A percentile compares a stretch with the other conserved stretches of the same genome.
Evolutionary conservation across 2,113 vertebrate species (phyloP).

Genomic region (Pseudopipra pipra): DNA sequence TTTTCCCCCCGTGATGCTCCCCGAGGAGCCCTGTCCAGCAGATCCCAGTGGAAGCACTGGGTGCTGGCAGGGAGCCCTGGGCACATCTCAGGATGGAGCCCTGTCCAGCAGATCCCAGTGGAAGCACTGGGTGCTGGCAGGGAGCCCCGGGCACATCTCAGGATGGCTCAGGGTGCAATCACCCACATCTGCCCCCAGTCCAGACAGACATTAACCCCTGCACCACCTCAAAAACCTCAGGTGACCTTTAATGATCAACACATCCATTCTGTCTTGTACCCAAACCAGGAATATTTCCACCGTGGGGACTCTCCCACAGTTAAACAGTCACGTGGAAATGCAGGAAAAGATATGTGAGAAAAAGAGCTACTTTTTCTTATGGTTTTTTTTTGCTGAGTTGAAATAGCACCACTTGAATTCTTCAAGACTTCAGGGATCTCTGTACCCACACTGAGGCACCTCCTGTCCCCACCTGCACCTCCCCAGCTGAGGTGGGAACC

Average conservation of each 20-base stretch:
- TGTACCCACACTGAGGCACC: background rate
- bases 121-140: background rate
- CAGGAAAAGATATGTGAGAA: background rate
- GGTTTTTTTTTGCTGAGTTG: background rate
- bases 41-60: background rate
- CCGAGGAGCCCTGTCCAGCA: rapidly evolving
- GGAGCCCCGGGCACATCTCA: background rate
- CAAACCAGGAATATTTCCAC: background rate
- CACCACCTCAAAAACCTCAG: background rate
- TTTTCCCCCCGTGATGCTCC: rapidly evolving
- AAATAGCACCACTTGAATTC: background rate
- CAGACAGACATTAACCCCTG: background rate
- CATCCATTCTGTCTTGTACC: background rate
- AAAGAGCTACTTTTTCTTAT: background rate
- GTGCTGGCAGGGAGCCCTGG: background rate
- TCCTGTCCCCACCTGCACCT: background rate
- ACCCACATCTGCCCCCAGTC: background rate
- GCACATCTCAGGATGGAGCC: background rate
- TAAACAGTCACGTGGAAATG: background rate
- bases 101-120: rapidly evolving
- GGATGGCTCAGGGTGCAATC: background rate
- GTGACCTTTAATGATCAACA: background rate
- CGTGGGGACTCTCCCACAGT: background rate
- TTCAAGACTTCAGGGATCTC: rapidly evolving
- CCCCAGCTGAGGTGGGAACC: background rate